Conservation (phyloP, 2,113 vertebrate species). For the Danionella cerebrum region DNA sequence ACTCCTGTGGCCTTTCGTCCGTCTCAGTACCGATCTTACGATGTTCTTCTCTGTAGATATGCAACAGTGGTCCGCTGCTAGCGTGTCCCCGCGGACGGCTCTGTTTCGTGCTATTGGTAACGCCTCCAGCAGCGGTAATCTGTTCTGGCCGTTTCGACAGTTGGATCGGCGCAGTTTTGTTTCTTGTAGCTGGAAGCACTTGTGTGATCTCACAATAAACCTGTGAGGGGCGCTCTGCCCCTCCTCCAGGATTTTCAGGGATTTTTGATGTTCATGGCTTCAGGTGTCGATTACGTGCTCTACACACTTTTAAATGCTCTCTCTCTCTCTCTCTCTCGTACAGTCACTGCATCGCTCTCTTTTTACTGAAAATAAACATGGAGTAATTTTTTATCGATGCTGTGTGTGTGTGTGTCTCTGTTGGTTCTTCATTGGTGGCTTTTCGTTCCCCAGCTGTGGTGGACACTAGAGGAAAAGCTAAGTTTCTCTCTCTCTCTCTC, state of each 20-base stretch:
- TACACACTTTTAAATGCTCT: constrained; percentile 68
- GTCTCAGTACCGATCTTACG: constrained; percentile 49
- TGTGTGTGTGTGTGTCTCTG: neutral
- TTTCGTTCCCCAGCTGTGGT: too few relatives aligned
- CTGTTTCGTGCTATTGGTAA: constrained; percentile 43
- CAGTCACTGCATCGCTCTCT: constrained; percentile 85
- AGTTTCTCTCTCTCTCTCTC: neutral
- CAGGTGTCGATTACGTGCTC: constrained; percentile 81
- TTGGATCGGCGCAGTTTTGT: too few relatives aligned
- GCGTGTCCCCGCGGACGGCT: constrained; percentile 49
- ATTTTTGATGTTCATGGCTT: constrained; percentile 76
- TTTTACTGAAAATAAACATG: constrained; percentile 99
- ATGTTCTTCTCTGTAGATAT: constrained; percentile 61
- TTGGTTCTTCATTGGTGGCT: neutral
- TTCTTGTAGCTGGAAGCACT: constrained; percentile 61
- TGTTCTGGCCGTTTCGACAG: too few relatives aligned
- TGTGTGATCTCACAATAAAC: neutral
- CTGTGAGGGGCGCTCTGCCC: constrained; percentile 38
- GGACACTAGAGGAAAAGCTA: too few relatives aligned
- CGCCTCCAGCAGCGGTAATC: too few relatives aligned
- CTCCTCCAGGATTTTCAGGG: constrained; percentile 97
- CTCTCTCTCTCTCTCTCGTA: constrained; percentile 78
- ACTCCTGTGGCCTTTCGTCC: constrained; percentile 73
- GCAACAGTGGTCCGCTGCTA: constrained; percentile 60
- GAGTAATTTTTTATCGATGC: constrained; percentile 99